phyloP scores from a whole-genome alignment of 2,888 invertebrate species.

The Agrotis ipsilon region DNA sequence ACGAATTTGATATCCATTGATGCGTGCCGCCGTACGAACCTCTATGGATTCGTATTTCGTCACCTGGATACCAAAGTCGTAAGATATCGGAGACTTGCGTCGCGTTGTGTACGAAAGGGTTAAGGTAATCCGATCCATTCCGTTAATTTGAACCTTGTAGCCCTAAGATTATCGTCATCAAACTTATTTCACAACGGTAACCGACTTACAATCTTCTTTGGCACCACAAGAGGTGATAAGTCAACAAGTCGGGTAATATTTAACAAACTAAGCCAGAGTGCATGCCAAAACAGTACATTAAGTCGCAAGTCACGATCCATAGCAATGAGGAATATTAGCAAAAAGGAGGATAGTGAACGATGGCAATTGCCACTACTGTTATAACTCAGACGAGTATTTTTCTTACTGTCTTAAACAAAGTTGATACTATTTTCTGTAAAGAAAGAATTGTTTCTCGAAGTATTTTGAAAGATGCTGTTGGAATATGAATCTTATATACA shows the following conservation, averaged over 20 bases:
- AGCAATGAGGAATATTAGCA: slow-evolving; percentile 34
- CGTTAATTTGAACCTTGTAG: too few relatives aligned
- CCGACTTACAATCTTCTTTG: slow-evolving; percentile 25
- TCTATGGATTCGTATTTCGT: too few relatives aligned
- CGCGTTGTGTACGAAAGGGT: too few relatives aligned
- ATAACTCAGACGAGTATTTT: neutral
- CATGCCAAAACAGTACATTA: slow-evolving; percentile 47
- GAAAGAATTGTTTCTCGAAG: neutral
- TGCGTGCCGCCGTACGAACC: too few relatives aligned
- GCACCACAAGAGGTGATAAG: slow-evolving; percentile 25
- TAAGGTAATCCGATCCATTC: too few relatives aligned
- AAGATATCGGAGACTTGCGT: too few relatives aligned
- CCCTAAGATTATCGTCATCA: neutral
- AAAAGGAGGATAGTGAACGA: slow-evolving; percentile 33
- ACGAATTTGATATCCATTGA: too few relatives aligned
- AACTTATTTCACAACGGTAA: slow-evolving; percentile 10
- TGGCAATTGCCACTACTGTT: slow-evolving; percentile 17
- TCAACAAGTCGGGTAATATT: slow-evolving; percentile 9
- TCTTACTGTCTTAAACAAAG: neutral
- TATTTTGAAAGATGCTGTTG: neutral
- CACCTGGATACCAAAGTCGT: too few relatives aligned
- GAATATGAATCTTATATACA: too few relatives aligned
- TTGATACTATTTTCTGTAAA: neutral
- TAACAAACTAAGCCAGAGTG: slow-evolving; percentile 31
- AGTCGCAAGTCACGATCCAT: slow-evolving; percentile 38